A percentile compares a stretch with the other conserved stretches of the same genome.
phyloP scores from a whole-genome alignment of 2,888 invertebrate species.

The Napeogenes inachia region DNA sequence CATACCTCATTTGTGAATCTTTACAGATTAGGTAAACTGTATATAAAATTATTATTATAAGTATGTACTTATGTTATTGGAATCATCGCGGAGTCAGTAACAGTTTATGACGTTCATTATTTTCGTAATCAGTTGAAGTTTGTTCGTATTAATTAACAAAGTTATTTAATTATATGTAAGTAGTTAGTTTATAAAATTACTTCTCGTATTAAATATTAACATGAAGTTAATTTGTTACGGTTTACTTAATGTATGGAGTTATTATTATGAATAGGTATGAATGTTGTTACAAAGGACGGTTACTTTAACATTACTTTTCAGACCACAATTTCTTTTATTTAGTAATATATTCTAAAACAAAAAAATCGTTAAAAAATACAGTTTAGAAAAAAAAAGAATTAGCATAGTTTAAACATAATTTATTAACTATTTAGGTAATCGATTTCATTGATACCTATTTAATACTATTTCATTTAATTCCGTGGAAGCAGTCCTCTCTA shows the following conservation, averaged over 20 bases:
- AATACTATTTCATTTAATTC: no score
- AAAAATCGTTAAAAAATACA: no score
- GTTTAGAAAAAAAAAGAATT: no score
- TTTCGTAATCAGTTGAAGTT: constrained; percentile 20
- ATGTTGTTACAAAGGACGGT: no score
- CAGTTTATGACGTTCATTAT: constrained; percentile 7
- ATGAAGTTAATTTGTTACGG: constrained; percentile 27
- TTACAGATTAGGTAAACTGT: constrained; percentile 27
- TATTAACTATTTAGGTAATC: no score
- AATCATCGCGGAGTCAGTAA: background rate
- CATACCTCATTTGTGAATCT: constrained; percentile 37
- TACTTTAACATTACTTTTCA: no score
- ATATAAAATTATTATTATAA: background rate
- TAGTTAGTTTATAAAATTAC: constrained; percentile 22
- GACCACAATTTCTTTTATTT: no score
- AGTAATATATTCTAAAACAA: no score
- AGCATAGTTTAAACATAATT: no score
- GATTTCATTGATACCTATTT: no score
- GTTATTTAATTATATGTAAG: constrained; percentile 24
- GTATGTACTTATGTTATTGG: background rate
- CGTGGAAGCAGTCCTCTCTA: constrained; percentile 2
- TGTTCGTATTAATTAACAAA: constrained; percentile 26
- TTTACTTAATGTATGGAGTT: constrained; percentile 21
- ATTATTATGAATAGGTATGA: no score
- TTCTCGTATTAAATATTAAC: constrained; percentile 22